These are phyloP conservation scores for Phlogophora meticulosa DNA, from an alignment of 2,888 invertebrate genomes.

Conservation along the genomic window DNA sequence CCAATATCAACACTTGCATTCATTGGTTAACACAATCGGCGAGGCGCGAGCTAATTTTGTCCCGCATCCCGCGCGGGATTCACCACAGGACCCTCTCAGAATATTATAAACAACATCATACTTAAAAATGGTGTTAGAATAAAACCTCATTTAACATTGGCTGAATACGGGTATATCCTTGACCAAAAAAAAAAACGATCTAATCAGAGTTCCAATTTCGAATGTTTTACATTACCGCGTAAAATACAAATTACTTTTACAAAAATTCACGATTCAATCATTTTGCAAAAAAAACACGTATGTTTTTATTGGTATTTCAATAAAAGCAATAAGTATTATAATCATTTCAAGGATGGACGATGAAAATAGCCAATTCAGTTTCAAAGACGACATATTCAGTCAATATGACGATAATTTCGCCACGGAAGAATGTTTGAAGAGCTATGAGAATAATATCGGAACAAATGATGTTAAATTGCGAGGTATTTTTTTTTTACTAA, in stretches of 20 bases:
- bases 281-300: too few species aligned
- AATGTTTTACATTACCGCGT: conserved; percentile 57
- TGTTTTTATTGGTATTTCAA: too few species aligned
- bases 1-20: too few species aligned
- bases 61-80: too few species aligned
- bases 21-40: too few species aligned
- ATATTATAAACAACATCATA: background rate
- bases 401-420: conserved; percentile 76
- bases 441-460: conserved; percentile 48
- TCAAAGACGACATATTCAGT: conserved; percentile 72
- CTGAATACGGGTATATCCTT: background rate
- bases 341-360: too few species aligned
- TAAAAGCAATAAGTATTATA: too few species aligned
- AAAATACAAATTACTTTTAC: conserved; percentile 23
- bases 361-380: conserved; percentile 61
- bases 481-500: conserved; percentile 47
- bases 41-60: too few species aligned
- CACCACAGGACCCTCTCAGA: background rate
- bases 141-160: conserved; percentile 19
- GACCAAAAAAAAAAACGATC: conserved; percentile 22
- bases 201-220: conserved; percentile 34
- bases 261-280: too few species aligned
- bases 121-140: background rate
- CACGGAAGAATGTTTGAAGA: conserved; percentile 61
- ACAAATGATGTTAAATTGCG: conserved; percentile 17